phyloP scores from a whole-genome alignment of 2,888 invertebrate species.

The Caenorhabditis imperialis region DNA sequence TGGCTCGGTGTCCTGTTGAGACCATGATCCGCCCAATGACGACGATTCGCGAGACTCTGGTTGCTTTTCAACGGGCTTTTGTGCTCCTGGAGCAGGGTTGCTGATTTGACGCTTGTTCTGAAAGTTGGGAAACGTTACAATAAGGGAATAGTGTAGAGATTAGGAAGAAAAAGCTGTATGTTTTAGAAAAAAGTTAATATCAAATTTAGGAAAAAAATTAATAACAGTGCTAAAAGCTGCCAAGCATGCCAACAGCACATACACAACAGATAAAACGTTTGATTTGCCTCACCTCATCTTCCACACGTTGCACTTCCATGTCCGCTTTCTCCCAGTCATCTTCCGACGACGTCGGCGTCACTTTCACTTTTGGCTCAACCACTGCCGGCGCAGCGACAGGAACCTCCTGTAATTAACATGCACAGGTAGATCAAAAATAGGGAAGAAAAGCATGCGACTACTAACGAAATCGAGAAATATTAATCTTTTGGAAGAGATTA shows the following conservation, averaged over 20 bases:
- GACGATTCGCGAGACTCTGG: constrained; percentile 48
- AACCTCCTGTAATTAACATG: constrained; percentile 42
- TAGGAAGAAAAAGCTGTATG: too few relatives aligned
- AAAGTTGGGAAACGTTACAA: background rate
- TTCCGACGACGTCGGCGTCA: constrained; percentile 53
- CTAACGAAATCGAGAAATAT: background rate
- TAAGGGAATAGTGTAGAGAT: too few relatives aligned
- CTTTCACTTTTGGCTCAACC: constrained; percentile 21
- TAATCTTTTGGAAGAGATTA: too few relatives aligned
- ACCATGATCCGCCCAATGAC: constrained; percentile 50
- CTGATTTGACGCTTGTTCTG: background rate
- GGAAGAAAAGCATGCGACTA: constrained; percentile 17
- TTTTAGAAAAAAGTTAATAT: too few relatives aligned
- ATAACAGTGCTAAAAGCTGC: too few relatives aligned
- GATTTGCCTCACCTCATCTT: constrained; percentile 32
- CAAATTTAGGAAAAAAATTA: constrained; percentile 3
- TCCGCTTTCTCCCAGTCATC: constrained; percentile 59
- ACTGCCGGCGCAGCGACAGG: constrained; percentile 3
- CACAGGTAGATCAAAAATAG: constrained; percentile 20
- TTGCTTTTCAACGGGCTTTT: constrained; percentile 10
- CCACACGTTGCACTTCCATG: constrained; percentile 44
- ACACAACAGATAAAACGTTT: constrained; percentile 13
- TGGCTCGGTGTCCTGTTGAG: constrained; percentile 33
- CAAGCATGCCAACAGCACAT: constrained; percentile 32
- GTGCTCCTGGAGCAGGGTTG: background rate